Base-by-base conservation (phyloP, 2,888 invertebrate genomes). In the Nebria salina region DNA sequence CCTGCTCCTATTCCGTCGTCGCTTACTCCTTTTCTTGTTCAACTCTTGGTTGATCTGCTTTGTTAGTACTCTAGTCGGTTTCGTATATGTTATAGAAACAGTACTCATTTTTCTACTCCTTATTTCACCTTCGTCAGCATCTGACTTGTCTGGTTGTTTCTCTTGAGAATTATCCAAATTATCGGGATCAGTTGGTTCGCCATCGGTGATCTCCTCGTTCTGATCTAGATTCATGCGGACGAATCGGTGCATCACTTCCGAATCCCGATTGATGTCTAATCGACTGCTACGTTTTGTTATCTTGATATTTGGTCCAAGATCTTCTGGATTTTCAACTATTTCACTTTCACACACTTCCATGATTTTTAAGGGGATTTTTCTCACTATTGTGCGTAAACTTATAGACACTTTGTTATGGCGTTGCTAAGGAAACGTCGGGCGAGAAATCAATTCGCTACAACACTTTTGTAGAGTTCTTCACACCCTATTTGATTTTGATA, bases 171-270 rank as follows among this genome's bases (percentile, higher is more conserved):
- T 20, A 41, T 79, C 77, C 54, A 75, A 78, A 42, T 72, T 68
- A 34, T 75, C 68, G 75, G 66, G 75, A 87, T 84, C 82, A 87
- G 87, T 77, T 86, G 85, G 74, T 87, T 86, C 6, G 86, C 76
- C 25, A 85, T 83, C 66, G 84, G 84, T 68, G 84, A 85, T 5
- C 34, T 83, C 79, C 66, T 91, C 92, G 5, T 91, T 91, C 41
- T 91, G 91, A 1, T 91, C 92, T 7, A 92, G 89, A 42, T 93
- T 94, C 20, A 94, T 92, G 76, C 95, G 91, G 15, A 95, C 93
- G 87, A 95, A 96, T 87, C 95, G 95, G 89, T 95, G 95, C 20
- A 96, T 87, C 85, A 95, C 92, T 86, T 96, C 95, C 13, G 93
- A 93, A 84, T 95, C 93, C 86, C 93, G 91, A 72, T 93, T 92